Evolutionary conservation across 2,797 vertebrate genomes (phyloP).

Genomic region (Aulostomus chinensis): DNA sequence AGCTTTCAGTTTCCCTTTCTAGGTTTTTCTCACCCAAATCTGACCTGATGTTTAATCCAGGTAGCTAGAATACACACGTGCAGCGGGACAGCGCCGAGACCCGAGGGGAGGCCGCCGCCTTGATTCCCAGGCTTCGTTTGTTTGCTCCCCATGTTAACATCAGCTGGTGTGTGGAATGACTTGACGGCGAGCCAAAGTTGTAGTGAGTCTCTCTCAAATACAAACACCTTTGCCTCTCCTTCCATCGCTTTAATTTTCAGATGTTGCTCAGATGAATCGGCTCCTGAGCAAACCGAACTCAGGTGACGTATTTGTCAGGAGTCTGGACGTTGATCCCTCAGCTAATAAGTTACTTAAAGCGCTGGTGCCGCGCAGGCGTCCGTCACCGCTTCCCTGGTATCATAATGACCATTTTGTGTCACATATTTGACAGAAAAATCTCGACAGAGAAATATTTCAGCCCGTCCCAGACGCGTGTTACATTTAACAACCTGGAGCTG

Average conservation of each 20-base stretch:
- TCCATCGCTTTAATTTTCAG: background rate
- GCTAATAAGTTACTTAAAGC: constrained; percentile 6
- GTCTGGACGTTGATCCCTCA: constrained; percentile 14
- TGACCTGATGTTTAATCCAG: no score
- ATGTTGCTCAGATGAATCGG: no score
- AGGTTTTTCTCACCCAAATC: no score
- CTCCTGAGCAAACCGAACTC: background rate
- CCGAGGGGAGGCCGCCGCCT: constrained; percentile 10
- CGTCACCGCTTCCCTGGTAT: no score
- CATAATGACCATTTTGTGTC: constrained; percentile 22
- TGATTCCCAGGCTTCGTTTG: constrained; percentile 26
- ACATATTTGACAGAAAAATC: constrained; percentile 16
- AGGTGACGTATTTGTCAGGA: constrained; percentile 12
- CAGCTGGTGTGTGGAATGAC: constrained; percentile 20
- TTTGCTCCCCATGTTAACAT: constrained; percentile 36
- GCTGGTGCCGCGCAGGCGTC: background rate
- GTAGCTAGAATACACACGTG: no score
- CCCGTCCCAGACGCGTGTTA: constrained; percentile 28
- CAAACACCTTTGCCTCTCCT: constrained; percentile 5
- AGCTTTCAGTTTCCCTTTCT: no score
- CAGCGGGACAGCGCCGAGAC: background rate
- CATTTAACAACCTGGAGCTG: constrained; percentile 29
- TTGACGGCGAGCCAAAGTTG: constrained; percentile 24
- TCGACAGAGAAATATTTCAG: constrained; percentile 10
- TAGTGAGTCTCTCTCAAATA: background rate